phyloP scores from a whole-genome alignment of 1,140 invertebrate species.

The Laupala kohalensis region DNA sequence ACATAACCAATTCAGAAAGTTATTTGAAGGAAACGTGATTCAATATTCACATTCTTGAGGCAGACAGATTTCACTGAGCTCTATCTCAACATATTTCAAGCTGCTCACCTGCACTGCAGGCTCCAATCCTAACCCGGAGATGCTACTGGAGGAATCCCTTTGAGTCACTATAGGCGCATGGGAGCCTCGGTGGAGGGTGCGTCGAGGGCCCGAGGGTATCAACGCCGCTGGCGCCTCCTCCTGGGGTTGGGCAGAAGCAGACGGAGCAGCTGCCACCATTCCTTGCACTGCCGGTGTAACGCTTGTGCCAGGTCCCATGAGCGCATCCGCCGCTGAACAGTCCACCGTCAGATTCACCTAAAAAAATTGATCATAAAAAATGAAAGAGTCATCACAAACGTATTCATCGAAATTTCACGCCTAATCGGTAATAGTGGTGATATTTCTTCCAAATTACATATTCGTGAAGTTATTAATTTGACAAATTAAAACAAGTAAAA shows the following conservation, averaged over 20 bases:
- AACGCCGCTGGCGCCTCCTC: background rate
- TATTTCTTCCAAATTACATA: too few species aligned
- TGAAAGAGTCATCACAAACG: too few species aligned
- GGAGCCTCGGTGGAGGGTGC: conserved; percentile 13
- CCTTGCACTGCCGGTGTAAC: too few species aligned
- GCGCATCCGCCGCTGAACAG: conserved; percentile 19
- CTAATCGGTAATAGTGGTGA: too few species aligned
- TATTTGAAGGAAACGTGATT: too few species aligned
- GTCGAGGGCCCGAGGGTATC: background rate
- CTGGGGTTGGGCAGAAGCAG: background rate
- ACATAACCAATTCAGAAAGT: too few species aligned
- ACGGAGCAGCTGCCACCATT: too few species aligned
- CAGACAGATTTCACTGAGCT: conserved; percentile 16
- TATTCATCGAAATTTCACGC: too few species aligned
- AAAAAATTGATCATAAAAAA: background rate
- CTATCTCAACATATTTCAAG: conserved; percentile 24
- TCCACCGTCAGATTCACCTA: conserved; percentile 30
- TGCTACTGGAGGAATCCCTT: conserved; percentile 21
- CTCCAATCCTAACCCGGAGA: conserved; percentile 23
- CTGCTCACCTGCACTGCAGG: conserved; percentile 25
- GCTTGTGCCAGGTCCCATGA: conserved; percentile 1
- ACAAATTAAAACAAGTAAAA: too few species aligned
- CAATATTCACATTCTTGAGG: too few species aligned
- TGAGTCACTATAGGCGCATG: conserved; percentile 12
- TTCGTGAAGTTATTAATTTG: too few species aligned